Evolutionary conservation across 64 coral and sea anemone genomes (phyloP), one percentile per base, ranked within the genome.

Genomic region (Stichodactyla mertensii): DNA sequence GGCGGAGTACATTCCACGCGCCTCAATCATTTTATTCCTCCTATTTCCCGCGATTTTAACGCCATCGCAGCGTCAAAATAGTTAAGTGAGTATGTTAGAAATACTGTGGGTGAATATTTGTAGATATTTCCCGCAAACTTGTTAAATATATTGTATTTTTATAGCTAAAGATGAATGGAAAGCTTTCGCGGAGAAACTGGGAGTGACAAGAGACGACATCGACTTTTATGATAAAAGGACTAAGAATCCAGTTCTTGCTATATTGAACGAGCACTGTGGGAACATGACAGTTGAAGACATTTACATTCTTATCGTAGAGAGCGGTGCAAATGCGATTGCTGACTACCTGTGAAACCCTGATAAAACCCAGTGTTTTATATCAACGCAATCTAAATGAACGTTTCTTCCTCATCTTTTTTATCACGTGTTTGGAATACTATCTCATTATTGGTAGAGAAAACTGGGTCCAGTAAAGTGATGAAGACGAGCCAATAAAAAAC

Each of bases 131-230:
- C 0, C 24, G 24, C 7, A 7, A 19, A n/a, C 9, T 0, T 71
- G 10, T n/a, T n/a, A 31, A 31, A 31, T 31, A 31, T 71, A 7
- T 71, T 71, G 7, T 18, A n/a, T 80, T 80, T 80, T 16, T 23
- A 13, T 52, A 51, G 52, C 4, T 52, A 80, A 80, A 80, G 77
- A 80, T 80, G 77, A 80, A 24, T 80, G 77, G 77, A 80, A 80
- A 7, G 77, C 45, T 16, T 80, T 80, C 7, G 77, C 77, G 4
- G 77, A 80, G 9, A 80, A 80, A 52, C 31, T 80, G 15, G 77
- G 77, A 52, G 0, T 80, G 52, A 5, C 77, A 12, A 16, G 5
- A 4, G 31, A 52, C 19, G 77, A 80, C 16, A 54, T 80, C 18
- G 77, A 31, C 4, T 80, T 10, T 80, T 80, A 52, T 16, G 52